Conservation (phyloP, 2,888 invertebrate genomes). For the Plebejus melissa region DNA sequence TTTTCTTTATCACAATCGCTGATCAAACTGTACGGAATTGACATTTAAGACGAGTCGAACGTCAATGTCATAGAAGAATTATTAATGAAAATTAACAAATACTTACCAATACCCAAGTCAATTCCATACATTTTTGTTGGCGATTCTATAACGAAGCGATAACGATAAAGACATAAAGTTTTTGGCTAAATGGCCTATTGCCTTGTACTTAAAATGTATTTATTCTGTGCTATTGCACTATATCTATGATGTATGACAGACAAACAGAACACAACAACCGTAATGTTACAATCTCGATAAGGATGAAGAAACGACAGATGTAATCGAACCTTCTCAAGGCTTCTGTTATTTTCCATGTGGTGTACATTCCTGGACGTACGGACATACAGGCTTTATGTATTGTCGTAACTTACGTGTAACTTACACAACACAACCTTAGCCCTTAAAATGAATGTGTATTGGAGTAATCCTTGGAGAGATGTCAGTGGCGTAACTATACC, state of each 20-base stretch:
- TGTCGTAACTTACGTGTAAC: not conserved
- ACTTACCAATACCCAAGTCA: too few species aligned
- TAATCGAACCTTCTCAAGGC: constrained; percentile 23
- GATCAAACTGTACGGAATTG: too few species aligned
- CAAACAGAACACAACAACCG: not conserved
- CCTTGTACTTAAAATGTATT: too few species aligned
- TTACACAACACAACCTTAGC: not conserved
- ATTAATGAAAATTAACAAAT: too few species aligned
- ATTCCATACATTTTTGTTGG: too few species aligned
- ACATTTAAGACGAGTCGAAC: too few species aligned
- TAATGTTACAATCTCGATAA: constrained; percentile 8
- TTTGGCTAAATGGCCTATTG: too few species aligned
- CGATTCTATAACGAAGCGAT: too few species aligned
- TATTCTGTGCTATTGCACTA: too few species aligned
- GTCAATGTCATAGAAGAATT: too few species aligned
- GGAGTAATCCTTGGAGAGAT: not conserved
- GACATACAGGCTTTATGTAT: not conserved
- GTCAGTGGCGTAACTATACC: not conserved
- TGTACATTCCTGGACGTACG: constrained; percentile 14
- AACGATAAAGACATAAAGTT: too few species aligned
- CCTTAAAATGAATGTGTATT: not conserved
- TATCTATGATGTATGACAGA: not conserved
- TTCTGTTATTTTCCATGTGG: constrained; percentile 21
- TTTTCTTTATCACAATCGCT: too few species aligned
- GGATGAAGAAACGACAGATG: constrained; percentile 19